Evolutionary conservation across 2,888 invertebrate species (phyloP).

Genomic region (Palloptera scutellata): DNA sequence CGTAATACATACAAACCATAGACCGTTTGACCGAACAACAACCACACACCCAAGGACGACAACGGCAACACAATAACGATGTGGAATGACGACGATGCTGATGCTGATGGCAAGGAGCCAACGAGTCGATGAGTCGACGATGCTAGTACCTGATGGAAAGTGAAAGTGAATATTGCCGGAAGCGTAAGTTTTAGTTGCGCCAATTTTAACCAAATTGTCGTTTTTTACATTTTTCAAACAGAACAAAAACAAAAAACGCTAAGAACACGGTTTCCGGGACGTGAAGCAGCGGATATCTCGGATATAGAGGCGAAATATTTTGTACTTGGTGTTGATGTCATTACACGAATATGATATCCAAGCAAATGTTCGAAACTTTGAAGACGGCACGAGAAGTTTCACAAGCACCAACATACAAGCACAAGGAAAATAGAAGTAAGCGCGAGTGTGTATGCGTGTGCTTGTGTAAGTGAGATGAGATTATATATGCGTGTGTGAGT

Average conservation of each 20-base stretch:
- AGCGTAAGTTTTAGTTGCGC: slow-evolving; percentile 28
- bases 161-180: slow-evolving; percentile 53
- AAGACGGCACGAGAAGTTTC: slow-evolving; percentile 21
- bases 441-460: too few species aligned
- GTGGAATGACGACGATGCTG: slow-evolving; percentile 24
- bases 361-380: not conserved
- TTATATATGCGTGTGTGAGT: slow-evolving; percentile 7
- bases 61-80: slow-evolving; percentile 40
- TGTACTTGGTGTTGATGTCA: slow-evolving; percentile 19
- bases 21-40: slow-evolving; percentile 30
- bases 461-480: too few species aligned
- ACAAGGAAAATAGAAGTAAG: slow-evolving; percentile 2
- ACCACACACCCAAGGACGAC: slow-evolving; percentile 31
- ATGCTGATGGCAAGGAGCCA: slow-evolving; percentile 26
- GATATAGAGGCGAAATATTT: too few species aligned
- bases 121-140: slow-evolving; percentile 41
- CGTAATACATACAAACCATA: not conserved
- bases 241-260: slow-evolving; percentile 22
- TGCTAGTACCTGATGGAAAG: slow-evolving; percentile 45
- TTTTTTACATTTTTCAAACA: too few species aligned
- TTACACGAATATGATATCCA: slow-evolving; percentile 25
- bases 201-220: too few species aligned
- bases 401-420: slow-evolving; percentile 24
- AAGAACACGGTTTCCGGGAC: slow-evolving; percentile 43
- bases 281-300: too few species aligned